Conservation (phyloP, 1,140 invertebrate species). For the Pseudomyrmex sp. region DNA sequence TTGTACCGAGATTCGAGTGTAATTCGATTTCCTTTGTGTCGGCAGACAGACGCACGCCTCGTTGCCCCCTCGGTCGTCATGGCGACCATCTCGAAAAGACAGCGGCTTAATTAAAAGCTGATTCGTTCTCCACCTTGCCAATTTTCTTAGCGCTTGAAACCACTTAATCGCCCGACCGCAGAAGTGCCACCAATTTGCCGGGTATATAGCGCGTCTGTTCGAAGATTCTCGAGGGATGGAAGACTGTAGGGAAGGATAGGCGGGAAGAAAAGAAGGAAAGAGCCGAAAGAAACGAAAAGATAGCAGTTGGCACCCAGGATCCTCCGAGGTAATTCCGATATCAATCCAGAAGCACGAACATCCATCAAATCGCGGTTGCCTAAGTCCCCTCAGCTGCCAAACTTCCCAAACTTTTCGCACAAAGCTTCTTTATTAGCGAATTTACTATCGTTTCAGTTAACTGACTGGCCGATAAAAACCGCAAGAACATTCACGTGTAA, state of each 20-base stretch:
- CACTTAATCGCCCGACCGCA: constrained; percentile 81
- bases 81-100: constrained; percentile 63
- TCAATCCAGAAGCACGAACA: constrained; percentile 79
- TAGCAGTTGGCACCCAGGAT: constrained; percentile 80
- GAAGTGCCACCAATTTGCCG: constrained; percentile 82
- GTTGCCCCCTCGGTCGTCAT: constrained; percentile 43
- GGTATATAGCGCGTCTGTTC: constrained; percentile 77
- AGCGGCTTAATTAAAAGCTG: constrained; percentile 73
- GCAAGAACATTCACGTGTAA: not conserved
- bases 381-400: constrained; percentile 49
- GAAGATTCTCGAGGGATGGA: constrained; percentile 72
- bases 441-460: not conserved
- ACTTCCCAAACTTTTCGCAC: constrained; percentile 25
- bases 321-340: constrained; percentile 79
- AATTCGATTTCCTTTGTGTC: constrained; percentile 50
- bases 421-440: constrained; percentile 31
- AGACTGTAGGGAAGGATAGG: constrained; percentile 32
- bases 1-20: constrained; percentile 35
- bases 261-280: constrained; percentile 1
- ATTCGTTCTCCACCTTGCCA: constrained; percentile 65
- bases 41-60: constrained; percentile 23
- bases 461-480: not conserved
- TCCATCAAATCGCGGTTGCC: constrained; percentile 66
- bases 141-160: constrained; percentile 77
- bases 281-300: constrained; percentile 73